Conservation (phyloP, 2,797 vertebrate genomes). For the Takifugu ocellatus region DNA sequence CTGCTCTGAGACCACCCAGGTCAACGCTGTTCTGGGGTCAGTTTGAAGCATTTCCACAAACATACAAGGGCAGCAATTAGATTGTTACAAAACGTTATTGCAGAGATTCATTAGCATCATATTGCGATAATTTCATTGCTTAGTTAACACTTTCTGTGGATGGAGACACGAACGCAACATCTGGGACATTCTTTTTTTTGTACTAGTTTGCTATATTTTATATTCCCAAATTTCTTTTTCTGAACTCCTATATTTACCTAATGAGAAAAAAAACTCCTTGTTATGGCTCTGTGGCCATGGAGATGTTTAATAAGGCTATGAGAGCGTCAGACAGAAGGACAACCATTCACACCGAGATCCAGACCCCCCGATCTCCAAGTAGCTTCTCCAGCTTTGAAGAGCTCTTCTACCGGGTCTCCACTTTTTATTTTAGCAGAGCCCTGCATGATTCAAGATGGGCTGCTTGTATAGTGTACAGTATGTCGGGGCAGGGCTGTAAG, state of each 20-base stretch:
- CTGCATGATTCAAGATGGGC: conserved; percentile 26
- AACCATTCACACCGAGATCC: conserved; percentile 37
- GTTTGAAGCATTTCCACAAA: conserved; percentile 14
- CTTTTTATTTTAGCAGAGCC: conserved; percentile 23
- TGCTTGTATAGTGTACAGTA: conserved; percentile 43
- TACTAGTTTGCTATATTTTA: neutral
- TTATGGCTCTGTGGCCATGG: conserved; percentile 11
- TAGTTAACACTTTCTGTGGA: no score
- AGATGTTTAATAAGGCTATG: conserved; percentile 31
- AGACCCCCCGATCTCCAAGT: conserved; percentile 35
- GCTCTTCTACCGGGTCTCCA: conserved; percentile 40
- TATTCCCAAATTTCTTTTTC: neutral
- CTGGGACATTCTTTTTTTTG: no score
- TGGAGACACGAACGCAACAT: no score
- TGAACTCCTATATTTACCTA: conserved; percentile 1
- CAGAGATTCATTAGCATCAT: no score
- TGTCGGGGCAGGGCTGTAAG: conserved; percentile 49
- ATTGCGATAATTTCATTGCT: no score
- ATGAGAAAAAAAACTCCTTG: neutral
- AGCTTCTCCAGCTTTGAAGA: conserved; percentile 38
- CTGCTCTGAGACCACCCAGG: conserved; percentile 81
- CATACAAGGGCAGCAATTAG: neutral
- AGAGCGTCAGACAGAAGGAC: conserved; percentile 16
- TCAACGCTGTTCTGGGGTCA: conserved; percentile 29
- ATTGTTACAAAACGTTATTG: no score